Base-by-base conservation (phyloP, 2,797 vertebrate species). In the Allobates femoralis region DNA sequence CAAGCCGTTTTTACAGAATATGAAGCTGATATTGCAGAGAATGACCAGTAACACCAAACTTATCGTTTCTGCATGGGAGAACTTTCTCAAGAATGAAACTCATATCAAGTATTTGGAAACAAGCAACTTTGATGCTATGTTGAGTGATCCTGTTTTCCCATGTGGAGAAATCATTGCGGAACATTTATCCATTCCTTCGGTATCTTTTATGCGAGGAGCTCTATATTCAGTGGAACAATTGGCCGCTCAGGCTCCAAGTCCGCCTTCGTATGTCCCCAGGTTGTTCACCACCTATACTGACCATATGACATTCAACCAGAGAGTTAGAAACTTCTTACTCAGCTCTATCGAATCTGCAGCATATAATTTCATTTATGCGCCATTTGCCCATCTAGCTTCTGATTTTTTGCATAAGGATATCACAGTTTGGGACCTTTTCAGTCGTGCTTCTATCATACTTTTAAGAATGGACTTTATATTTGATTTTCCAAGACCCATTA, bases 401-500 rank as follows among this genome's bases (percentile, higher is more conserved):
- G 89, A 91, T 30, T 91, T 93, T 80, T 91, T 94, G 26, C 79
- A 6, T 16, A 91, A 0, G 62, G 89, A 94, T 3, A 71, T 83
- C 7, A 90, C 88, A 0, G 0, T 93, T 23, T 0, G 0, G 0
- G 89, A 92, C 4, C 34, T 96, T 23, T 50, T 74, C 56, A 86
- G 85, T 28, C 73, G 53, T 55, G 56, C 41, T 1, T 86, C 93
- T 0, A 2, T 96, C 79, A 95, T 94, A 94, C 90, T 95, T 0
- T 0, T 96, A 88, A 94, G 93, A 89, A 91, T 86, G 0, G 96
- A 96, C 89, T 95, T 96, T 60, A 90, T 92, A 0, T 89, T 97
- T 79, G 95, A 96, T 56, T 92, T 92, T 32, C 93, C 94, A 60
- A 94, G 93, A 6, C 96, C 11, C 95, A 94, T 18, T 89, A 96